Conservation (phyloP, 2,888 invertebrate species). For the Crocallis elinguaria region DNA sequence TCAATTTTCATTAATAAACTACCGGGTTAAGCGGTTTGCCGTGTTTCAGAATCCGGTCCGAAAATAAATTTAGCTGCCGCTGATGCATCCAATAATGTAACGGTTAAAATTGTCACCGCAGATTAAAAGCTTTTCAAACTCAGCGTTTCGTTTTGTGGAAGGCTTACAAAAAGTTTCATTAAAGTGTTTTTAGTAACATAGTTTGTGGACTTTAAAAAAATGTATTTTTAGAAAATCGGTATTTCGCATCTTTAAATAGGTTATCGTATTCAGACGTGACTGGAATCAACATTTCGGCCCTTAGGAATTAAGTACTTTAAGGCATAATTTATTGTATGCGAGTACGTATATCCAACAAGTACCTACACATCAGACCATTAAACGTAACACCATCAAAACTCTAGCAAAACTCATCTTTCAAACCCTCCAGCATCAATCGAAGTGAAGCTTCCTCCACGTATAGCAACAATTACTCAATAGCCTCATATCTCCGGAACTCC, state of each 20-base stretch:
- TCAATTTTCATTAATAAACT: conserved; percentile 83
- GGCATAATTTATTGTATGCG: too few relatives aligned
- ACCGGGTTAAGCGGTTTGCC: conserved; percentile 80
- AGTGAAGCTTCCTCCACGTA: conserved; percentile 43
- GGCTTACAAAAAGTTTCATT: neutral
- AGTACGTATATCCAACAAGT: too few relatives aligned
- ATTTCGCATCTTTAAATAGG: too few relatives aligned
- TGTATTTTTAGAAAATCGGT: too few relatives aligned
- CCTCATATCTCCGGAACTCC: conserved; percentile 17
- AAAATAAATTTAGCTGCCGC: conserved; percentile 55
- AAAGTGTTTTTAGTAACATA: too few relatives aligned
- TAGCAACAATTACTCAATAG: conserved; percentile 59
- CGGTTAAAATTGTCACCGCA: conserved; percentile 15
- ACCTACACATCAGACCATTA: too few relatives aligned
- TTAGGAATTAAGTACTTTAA: too few relatives aligned
- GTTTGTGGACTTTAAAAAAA: too few relatives aligned
- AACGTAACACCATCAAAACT: too few relatives aligned
- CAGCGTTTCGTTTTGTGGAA: conserved; percentile 13
- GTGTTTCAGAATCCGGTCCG: conserved; percentile 61
- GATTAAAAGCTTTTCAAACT: conserved; percentile 22
- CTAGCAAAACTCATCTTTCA: too few relatives aligned
- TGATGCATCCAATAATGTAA: conserved; percentile 25
- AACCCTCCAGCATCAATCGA: conserved; percentile 4
- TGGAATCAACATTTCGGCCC: too few relatives aligned
- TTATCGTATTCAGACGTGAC: too few relatives aligned